phyloP scores from a whole-genome alignment of 2,888 invertebrate genomes.

The Prenolepis imparis region DNA sequence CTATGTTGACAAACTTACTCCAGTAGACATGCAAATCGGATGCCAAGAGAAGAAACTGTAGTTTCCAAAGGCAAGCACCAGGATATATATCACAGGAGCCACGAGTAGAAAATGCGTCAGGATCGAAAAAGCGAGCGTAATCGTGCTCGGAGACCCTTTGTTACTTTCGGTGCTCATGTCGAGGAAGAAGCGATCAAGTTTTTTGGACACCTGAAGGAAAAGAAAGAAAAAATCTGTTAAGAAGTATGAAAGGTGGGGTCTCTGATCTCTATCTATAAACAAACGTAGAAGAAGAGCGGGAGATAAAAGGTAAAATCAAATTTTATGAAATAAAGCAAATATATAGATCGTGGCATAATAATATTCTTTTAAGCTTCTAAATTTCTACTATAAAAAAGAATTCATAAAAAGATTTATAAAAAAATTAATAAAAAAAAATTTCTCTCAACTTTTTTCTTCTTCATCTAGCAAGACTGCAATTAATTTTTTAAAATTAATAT shows the following conservation, averaged over 20 bases:
- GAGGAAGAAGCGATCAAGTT: neutral
- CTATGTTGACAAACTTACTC: conserved; percentile 78
- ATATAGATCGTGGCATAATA: neutral
- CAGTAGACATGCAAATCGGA: conserved; percentile 82
- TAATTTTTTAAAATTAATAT: neutral
- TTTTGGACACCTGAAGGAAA: conserved; percentile 18
- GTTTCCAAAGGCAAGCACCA: conserved; percentile 73
- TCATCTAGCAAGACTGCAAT: neutral
- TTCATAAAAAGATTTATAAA: neutral
- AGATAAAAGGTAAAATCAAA: neutral
- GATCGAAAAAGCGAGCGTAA: conserved; percentile 74
- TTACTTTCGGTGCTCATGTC: conserved; percentile 75
- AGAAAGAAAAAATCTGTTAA: neutral
- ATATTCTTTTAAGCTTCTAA: neutral
- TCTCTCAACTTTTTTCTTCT: neutral
- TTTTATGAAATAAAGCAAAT: neutral
- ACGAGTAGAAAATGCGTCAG: conserved; percentile 81
- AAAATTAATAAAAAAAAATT: neutral
- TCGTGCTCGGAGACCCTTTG: conserved; percentile 75
- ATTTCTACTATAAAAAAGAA: neutral
- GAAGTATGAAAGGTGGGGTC: neutral
- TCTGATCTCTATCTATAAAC: neutral
- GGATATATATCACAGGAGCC: conserved; percentile 81
- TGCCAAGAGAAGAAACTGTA: conserved; percentile 83
- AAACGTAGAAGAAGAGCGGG: neutral